These are phyloP conservation scores for Oplegnathus fasciatus DNA, from an alignment of 2,113 vertebrate species.

Conservation along the genomic window DNA sequence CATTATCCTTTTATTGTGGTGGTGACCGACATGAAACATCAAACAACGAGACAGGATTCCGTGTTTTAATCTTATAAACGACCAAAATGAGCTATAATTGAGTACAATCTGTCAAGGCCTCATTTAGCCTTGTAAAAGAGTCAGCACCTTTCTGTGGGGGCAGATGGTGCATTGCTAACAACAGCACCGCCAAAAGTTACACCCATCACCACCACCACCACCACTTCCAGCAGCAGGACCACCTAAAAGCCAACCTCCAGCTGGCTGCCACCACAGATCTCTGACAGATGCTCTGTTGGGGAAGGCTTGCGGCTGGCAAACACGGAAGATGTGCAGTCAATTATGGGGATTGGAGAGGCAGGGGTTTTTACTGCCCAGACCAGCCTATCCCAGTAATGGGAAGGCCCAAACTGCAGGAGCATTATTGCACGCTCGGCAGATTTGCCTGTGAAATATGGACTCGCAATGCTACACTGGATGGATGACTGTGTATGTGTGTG, in stretches of 20 bases:
- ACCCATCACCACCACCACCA: slow-evolving; percentile 55
- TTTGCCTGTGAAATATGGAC: slow-evolving; percentile 81
- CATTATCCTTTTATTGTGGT: neutral
- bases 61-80: neutral
- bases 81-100: slow-evolving; percentile 1
- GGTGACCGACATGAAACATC: neutral
- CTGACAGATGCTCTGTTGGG: slow-evolving; percentile 61
- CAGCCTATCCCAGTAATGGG: slow-evolving; percentile 75
- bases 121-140: slow-evolving; percentile 28
- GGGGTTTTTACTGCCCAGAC: slow-evolving; percentile 77
- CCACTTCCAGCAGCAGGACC: slow-evolving; percentile 49
- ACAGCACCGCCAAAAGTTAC: slow-evolving; percentile 7
- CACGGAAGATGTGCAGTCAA: slow-evolving; percentile 72
- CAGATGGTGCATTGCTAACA: slow-evolving; percentile 37
- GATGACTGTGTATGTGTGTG: slow-evolving; percentile 36
- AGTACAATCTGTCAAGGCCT: slow-evolving; percentile 10
- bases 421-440: slow-evolving; percentile 79
- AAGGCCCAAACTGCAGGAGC: slow-evolving; percentile 67
- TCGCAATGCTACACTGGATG: slow-evolving; percentile 52
- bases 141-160: slow-evolving; percentile 34
- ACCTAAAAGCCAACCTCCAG: slow-evolving; percentile 56
- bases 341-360: slow-evolving; percentile 76
- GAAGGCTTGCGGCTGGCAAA: slow-evolving; percentile 68
- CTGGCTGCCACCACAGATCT: slow-evolving; percentile 56
- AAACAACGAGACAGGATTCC: neutral